These are phyloP conservation scores for Ectemnius continuus DNA, from an alignment of 2,888 invertebrate genomes.

Conservation along the genomic window DNA sequence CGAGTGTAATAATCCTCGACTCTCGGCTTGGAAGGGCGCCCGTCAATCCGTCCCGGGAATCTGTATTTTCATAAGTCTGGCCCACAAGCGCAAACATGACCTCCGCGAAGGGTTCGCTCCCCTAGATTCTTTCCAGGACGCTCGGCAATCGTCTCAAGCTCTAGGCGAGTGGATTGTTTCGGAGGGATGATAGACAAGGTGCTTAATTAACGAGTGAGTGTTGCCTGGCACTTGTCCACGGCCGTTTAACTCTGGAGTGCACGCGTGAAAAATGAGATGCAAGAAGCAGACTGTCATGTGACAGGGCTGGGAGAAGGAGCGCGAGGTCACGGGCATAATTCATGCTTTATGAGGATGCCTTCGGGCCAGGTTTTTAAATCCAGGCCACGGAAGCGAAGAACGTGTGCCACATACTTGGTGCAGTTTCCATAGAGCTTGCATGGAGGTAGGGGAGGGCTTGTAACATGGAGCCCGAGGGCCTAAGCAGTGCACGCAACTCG, in stretches of 20 bases:
- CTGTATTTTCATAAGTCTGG: conserved; percentile 58
- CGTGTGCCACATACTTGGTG: conserved; percentile 34
- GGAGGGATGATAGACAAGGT: conserved; percentile 15
- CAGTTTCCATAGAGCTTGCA: neutral
- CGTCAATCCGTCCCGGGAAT: conserved; percentile 53
- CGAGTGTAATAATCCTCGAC: conserved; percentile 65
- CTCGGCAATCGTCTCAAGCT: conserved; percentile 16
- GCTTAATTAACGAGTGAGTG: conserved; percentile 15
- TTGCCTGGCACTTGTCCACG: no score
- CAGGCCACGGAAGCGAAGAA: conserved; percentile 58
- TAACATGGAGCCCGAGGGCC: conserved; percentile 41
- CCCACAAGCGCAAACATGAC: conserved; percentile 63
- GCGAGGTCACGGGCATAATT: conserved; percentile 40
- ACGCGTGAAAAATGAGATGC: no score
- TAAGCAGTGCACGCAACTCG: conserved; percentile 67
- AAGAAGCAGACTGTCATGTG: no score
- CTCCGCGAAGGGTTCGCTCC: conserved; percentile 43
- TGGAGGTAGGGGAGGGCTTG: conserved; percentile 12
- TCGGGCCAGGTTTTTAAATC: conserved; percentile 43
- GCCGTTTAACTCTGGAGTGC: no score
- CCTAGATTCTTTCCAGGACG: conserved; percentile 13
- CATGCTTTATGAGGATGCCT: neutral
- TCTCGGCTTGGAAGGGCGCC: conserved; percentile 47
- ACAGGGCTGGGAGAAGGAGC: neutral
- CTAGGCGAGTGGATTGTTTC: conserved; percentile 16